phyloP scores from a whole-genome alignment of 2,888 invertebrate genomes.

The Ceratothoa steindachneri region DNA sequence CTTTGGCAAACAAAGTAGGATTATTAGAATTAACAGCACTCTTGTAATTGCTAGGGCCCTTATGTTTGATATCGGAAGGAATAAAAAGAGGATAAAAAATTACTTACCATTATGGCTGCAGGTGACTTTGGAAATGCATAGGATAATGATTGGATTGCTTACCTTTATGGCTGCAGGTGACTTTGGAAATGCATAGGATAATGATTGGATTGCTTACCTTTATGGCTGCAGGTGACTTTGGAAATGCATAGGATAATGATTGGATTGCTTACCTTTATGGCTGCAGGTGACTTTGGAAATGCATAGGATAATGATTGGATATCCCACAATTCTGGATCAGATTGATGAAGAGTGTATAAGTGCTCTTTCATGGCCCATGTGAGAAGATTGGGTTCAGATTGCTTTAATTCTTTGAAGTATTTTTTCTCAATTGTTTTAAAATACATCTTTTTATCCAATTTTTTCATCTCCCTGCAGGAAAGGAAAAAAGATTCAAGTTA shows the following conservation, averaged over 20 bases:
- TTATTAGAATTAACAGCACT: no score
- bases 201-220: no score
- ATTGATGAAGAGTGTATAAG: slow-evolving; percentile 18
- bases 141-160: no score
- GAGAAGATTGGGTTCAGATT: slow-evolving; percentile 23
- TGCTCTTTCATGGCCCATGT: slow-evolving; percentile 44
- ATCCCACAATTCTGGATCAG: slow-evolving; percentile 29
- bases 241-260: slow-evolving; percentile 24
- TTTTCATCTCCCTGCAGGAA: neutral
- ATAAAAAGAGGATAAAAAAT: no score
- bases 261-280: slow-evolving; percentile 26
- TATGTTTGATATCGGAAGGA: no score
- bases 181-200: no score
- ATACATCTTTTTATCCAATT: neutral
- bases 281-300: slow-evolving; percentile 27
- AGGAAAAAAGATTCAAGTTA: neutral
- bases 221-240: slow-evolving; percentile 22
- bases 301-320: slow-evolving; percentile 21
- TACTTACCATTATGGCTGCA: no score
- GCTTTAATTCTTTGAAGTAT: slow-evolving; percentile 15
- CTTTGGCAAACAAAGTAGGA: no score
- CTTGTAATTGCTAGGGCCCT: no score
- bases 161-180: no score
- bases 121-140: no score
- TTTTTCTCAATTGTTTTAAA: slow-evolving; percentile 21